These are phyloP conservation scores for Chrysina gloriosa DNA, from an alignment of 2,888 invertebrate genomes.

Conservation along the genomic window DNA sequence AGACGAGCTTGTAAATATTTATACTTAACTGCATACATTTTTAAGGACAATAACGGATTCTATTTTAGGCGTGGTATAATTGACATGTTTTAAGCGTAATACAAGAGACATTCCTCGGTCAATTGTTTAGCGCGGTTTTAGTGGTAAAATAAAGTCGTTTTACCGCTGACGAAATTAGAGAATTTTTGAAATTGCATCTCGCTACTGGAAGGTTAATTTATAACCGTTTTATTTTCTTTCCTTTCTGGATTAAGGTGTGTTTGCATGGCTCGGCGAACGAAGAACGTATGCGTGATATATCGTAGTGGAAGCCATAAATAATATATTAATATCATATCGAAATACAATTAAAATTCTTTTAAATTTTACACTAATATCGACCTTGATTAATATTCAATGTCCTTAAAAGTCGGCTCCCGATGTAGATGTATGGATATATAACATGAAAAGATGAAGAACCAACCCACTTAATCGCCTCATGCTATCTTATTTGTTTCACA, in stretches of 20 bases:
- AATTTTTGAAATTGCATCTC: slow-evolving; percentile 6
- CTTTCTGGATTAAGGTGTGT: slow-evolving; percentile 26
- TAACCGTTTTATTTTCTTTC: neutral
- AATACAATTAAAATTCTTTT: slow-evolving; percentile 34
- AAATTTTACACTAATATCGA: slow-evolving; percentile 17
- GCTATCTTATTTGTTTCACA: too few relatives aligned
- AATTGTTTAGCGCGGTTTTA: neutral
- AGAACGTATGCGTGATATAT: slow-evolving; percentile 25
- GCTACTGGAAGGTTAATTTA: slow-evolving; percentile 11
- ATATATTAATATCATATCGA: slow-evolving; percentile 33
- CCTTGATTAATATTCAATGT: slow-evolving; percentile 31
- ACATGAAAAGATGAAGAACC: slow-evolving; percentile 1
- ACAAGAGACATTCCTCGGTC: neutral
- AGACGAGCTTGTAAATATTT: slow-evolving; percentile 15
- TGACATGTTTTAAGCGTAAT: slow-evolving; percentile 20
- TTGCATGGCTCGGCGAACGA: neutral
- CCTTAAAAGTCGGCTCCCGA: neutral
- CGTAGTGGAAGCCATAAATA: slow-evolving; percentile 20
- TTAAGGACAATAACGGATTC: slow-evolving; percentile 29
- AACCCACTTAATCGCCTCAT: neutral
- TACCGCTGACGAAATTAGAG: neutral
- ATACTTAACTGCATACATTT: slow-evolving; percentile 26
- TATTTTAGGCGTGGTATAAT: slow-evolving; percentile 29
- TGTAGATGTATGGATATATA: slow-evolving; percentile 3
- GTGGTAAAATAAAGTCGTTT: neutral